Percentiles rank a stretch among this genome's conserved stretches.
These are phyloP conservation scores for Leuctra nigra DNA, from an alignment of 2,888 invertebrate species.

Conservation along the genomic window DNA sequence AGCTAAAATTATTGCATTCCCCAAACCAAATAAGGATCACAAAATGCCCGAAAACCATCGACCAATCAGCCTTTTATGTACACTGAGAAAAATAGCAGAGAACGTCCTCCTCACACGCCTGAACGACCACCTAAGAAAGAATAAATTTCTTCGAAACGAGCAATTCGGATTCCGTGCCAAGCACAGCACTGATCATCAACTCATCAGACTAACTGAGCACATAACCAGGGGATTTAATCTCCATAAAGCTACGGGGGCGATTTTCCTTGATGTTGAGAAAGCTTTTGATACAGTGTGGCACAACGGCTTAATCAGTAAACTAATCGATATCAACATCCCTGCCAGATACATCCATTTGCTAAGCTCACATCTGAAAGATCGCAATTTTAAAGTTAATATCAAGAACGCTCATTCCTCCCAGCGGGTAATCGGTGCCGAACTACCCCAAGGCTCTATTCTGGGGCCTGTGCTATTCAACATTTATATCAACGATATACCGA, in stretches of 20 bases:
- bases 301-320: conserved; percentile 32
- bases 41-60: conserved; percentile 28
- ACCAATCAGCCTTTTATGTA: conserved; percentile 31
- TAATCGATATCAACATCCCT: conserved; percentile 30
- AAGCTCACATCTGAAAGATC: conserved; percentile 29
- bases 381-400: conserved; percentile 30
- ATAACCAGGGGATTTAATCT: conserved; percentile 31
- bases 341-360: conserved; percentile 30
- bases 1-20: conserved; percentile 30
- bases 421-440: conserved; percentile 31
- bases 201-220: conserved; percentile 31
- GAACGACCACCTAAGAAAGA: conserved; percentile 21
- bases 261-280: conserved; percentile 34
- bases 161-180: conserved; percentile 35
- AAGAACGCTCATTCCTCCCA: conserved; percentile 23
- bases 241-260: conserved; percentile 31
- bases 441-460: conserved; percentile 33
- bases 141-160: conserved; percentile 22
- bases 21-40: conserved; percentile 31
- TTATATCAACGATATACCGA: conserved; percentile 31
- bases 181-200: conserved; percentile 34
- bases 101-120: conserved; percentile 28
- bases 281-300: conserved; percentile 37
- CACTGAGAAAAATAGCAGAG: conserved; percentile 32
- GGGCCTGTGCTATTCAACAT: conserved; percentile 30